Evolutionary conservation across 2,888 invertebrate genomes (phyloP), one percentile per base, ranked within the genome.

Genomic region (Candidula unifasciata): DNA sequence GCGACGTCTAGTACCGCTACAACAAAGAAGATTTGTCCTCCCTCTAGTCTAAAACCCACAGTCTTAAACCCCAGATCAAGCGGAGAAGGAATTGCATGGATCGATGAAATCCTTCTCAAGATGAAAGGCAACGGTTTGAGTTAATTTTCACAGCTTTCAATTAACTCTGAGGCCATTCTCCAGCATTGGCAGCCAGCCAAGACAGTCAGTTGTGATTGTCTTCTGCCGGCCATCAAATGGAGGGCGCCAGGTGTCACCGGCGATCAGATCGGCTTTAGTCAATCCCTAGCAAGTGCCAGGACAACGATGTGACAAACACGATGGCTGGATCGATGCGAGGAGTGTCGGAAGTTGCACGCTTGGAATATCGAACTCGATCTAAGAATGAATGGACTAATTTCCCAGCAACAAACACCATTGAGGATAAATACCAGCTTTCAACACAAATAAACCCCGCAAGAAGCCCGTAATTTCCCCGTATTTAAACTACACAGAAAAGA

Each of bases 101-200:
- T 73, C 60, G 64, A 64, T 74, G 33, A 74, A 54, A 64, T 73
- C 82, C 60, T 37, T 73, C 37, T 44, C 60, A 37, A 73, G 82
- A 74, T 82, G 57, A 78, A 81, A 81, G 83, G 78, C 83, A 86
- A 81, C 83, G 79, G n/a, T 86, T 83, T 83, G 83, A 86, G 86
- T 84, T 86, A 86, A 86, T 86, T 86, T 86, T 86, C 83, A 84
- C 83, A 78, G 83, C 83, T 83, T 86, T 83, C 80, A 86, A 83
- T 86, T 83, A 86, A 86, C 76, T 80, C 77, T 83, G 78, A 78
- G 81, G 83, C 83, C 81, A 83, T 83, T 73, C 73, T 71, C 71
- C 60, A 69, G 77, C 77, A 76, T 57, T 37, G 35, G 73, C 37
- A 74, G 60, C 66, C 44, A 54, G 73, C 37, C 82, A 57, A 74